These are phyloP conservation scores for Hystrix cristata DNA, from an alignment of 2,113 vertebrate genomes.

Conservation along the genomic window DNA sequence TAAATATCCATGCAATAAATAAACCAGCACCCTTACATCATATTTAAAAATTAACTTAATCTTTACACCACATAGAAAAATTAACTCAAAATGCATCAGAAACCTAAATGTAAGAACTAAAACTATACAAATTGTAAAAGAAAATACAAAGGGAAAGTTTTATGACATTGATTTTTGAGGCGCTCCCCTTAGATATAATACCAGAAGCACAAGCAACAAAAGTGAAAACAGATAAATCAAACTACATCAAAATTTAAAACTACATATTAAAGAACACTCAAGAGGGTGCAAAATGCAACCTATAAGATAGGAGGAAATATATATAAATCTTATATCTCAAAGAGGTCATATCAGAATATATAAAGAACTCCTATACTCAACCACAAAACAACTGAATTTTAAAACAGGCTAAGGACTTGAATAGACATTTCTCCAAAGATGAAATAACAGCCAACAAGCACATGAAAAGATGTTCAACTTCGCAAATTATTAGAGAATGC, in stretches of 20 bases:
- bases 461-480: background rate
- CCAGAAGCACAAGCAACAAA: background rate
- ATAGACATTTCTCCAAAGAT: background rate
- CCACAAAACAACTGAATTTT: background rate
- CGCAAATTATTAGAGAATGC: background rate
- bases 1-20: background rate
- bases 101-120: background rate
- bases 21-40: background rate
- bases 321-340: background rate
- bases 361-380: background rate
- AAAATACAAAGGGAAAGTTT: background rate
- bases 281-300: background rate
- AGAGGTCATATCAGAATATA: background rate
- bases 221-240: background rate
- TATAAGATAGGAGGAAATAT: background rate
- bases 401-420: background rate
- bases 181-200: background rate
- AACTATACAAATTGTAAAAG: background rate
- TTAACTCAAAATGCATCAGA: background rate
- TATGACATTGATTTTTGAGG: background rate
- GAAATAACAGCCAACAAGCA: background rate
- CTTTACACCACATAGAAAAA: background rate
- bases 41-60: background rate
- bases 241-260: background rate
- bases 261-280: background rate